Evolutionary conservation across 2,797 vertebrate genomes (phyloP), one percentile per base, ranked within the genome.

Genomic region (Podarcis lilfordi): DNA sequence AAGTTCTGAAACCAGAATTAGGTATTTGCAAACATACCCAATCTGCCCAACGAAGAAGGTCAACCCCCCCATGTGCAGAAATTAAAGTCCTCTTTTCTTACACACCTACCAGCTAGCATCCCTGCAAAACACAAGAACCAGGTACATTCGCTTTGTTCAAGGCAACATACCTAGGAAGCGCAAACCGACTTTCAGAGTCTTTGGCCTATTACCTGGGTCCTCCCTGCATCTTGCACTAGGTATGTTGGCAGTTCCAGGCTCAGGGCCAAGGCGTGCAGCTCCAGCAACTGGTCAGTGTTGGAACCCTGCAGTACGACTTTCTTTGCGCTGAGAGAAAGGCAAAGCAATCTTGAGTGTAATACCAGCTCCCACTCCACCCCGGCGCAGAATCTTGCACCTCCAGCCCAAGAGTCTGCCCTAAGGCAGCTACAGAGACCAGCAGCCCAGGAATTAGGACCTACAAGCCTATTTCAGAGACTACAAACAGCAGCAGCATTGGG

Each of bases 221-320:
- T 96, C 40, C 97, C 97, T 40, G 97, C 98, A 91, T 98, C 97
- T 92, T 98, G 97, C 87, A 98, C 98, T 93, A 98, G 94, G 92
- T 98, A 98, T 0, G 97, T 97, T 59, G 97, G 97, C 86, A 98
- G 95, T 81, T 96, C 97, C 93, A 98, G 96, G 92, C 97, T 98
- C 96, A 98, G 96, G 23, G 97, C 98, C 91, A 98, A 93, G 32
- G 97, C 98, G 89, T 98, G 97, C 61, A 98, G 95, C 92, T 98
- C 97, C 94, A 98, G 92, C n/a, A 98, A 96, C 79, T 98, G 98
- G 87, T 96, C 97, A 89, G 97, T 95, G 17, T 97, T 98, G 64
- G 96, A 96, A 83, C 98, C 98, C 90, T 98, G 97, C 88, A 98
- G 94, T 84, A 98, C 97, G 89, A 98, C 97, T 94, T 98, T 98